These are phyloP conservation scores for Oreochromis spilurus DNA, from an alignment of 2,113 vertebrate species.

Conservation along the genomic window DNA sequence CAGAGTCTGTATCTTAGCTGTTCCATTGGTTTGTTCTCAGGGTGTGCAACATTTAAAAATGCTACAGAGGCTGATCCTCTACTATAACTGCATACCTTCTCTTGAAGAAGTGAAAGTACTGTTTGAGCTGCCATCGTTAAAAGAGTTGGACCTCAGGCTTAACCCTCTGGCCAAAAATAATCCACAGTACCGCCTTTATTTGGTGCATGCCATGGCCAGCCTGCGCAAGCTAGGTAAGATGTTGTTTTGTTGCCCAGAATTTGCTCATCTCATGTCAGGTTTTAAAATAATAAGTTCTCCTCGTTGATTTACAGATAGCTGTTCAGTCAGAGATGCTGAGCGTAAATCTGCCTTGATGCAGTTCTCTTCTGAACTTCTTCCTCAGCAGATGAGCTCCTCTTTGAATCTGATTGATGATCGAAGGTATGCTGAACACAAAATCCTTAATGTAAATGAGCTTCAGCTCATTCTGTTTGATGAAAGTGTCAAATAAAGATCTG, in stretches of 20 bases:
- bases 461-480: neutral
- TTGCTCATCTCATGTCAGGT: neutral
- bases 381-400: constrained; percentile 16
- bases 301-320: constrained; percentile 60
- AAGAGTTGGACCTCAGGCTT: constrained; percentile 77
- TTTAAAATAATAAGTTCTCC: neutral
- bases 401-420: neutral
- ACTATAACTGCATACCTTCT: constrained; percentile 77
- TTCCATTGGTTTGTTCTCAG: constrained; percentile 32
- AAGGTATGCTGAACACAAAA: constrained; percentile 17
- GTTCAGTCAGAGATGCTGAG: constrained; percentile 72
- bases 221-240: constrained; percentile 73
- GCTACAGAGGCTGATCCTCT: constrained; percentile 78
- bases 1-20: neutral
- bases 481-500: neutral
- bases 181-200: constrained; percentile 70
- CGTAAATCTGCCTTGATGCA: constrained; percentile 69
- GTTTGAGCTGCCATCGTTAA: constrained; percentile 58
- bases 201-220: constrained; percentile 72
- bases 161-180: constrained; percentile 75
- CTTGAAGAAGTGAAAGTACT: constrained; percentile 72
- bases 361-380: constrained; percentile 64
- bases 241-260: neutral
- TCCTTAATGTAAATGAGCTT: neutral
- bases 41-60: constrained; percentile 73